These are phyloP conservation scores for Tachystola acroxantha DNA, from an alignment of 2,888 invertebrate genomes.

Conservation along the genomic window DNA sequence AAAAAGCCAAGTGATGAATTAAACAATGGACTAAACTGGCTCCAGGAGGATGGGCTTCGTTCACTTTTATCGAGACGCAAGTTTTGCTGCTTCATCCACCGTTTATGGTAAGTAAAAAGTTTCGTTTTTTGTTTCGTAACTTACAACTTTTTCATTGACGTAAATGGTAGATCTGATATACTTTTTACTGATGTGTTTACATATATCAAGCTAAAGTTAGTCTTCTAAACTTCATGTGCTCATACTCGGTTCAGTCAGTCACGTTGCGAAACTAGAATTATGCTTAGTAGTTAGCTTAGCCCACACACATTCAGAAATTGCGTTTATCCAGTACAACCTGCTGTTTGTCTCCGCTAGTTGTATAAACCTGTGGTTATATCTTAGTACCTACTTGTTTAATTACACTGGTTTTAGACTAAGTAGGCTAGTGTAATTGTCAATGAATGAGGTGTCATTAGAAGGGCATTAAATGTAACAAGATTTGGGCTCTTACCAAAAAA, in stretches of 20 bases:
- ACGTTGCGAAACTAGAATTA: conserved; percentile 17
- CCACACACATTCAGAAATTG: conserved; percentile 19
- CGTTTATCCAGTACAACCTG: conserved; percentile 4
- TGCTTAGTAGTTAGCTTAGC: conserved; percentile 13
- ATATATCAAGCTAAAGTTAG: background rate
- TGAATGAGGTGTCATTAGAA: too few relatives aligned
- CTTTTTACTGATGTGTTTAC: background rate
- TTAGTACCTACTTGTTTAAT: too few relatives aligned
- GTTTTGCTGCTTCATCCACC: conserved; percentile 67
- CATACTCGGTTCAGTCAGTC: too few relatives aligned
- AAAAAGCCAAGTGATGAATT: conserved; percentile 60
- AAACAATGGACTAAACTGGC: conserved; percentile 66
- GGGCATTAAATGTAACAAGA: too few relatives aligned
- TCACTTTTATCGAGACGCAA: conserved; percentile 47
- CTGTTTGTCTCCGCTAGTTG: background rate
- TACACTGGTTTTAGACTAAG: background rate
- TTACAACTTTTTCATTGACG: conserved; percentile 36
- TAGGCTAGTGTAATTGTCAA: too few relatives aligned
- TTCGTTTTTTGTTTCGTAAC: conserved; percentile 69
- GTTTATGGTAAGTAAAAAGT: conserved; percentile 73
- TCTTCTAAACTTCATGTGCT: background rate
- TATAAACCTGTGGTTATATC: background rate
- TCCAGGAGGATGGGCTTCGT: conserved; percentile 59
- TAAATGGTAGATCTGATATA: background rate
- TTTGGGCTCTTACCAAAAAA: too few relatives aligned